Conservation (phyloP, 2,797 vertebrate genomes). For the Pseudomugil tenellus region DNA sequence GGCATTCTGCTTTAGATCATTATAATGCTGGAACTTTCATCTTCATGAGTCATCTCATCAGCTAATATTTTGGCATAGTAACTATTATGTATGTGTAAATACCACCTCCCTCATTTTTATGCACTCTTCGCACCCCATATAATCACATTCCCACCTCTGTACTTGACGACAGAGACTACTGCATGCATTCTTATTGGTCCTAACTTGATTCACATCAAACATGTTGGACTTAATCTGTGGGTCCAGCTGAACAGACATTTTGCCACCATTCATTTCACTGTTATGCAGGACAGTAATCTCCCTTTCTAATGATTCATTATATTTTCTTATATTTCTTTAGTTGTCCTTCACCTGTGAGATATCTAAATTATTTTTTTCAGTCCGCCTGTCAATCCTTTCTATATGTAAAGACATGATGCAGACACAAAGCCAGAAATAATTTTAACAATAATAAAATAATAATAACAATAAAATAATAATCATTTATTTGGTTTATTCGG, state of each 20-base stretch:
- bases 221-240: too few species aligned
- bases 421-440: too few species aligned
- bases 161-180: neutral
- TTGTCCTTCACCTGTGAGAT: neutral
- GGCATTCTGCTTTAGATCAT: neutral
- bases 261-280: neutral
- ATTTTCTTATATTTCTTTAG: neutral
- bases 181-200: neutral
- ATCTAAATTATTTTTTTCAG: too few species aligned
- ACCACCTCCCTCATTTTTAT: neutral
- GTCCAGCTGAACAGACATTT: neutral
- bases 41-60: neutral
- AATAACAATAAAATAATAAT: too few species aligned
- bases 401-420: too few species aligned
- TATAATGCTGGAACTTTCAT: neutral
- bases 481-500: too few species aligned
- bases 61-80: neutral
- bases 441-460: too few species aligned
- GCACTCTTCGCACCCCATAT: neutral
- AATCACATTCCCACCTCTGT: slow-evolving; percentile 7
- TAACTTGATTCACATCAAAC: neutral
- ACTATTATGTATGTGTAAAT: neutral
- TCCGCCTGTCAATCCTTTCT: too few species aligned
- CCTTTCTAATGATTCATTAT: neutral
- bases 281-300: neutral